These are phyloP conservation scores for Hirtodrosophila confusa DNA, from an alignment of 2,888 invertebrate genomes.

Conservation along the genomic window DNA sequence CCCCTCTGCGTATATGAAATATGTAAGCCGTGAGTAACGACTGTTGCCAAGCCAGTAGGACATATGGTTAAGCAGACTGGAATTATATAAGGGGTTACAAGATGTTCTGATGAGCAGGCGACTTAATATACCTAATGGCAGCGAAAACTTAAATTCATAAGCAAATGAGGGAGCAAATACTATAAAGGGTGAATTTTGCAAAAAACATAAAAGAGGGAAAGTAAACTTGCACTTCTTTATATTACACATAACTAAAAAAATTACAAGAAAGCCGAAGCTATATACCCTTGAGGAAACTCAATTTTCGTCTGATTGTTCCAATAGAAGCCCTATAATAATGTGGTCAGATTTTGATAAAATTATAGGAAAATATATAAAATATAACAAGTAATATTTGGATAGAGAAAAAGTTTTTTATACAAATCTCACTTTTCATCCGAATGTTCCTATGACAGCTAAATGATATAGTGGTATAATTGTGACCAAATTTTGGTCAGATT, in stretches of 20 bases:
- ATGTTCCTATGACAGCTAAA: too few species aligned
- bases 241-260: slow-evolving; percentile 6
- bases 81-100: slow-evolving; percentile 7
- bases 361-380: too few species aligned
- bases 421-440: too few species aligned
- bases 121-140: slow-evolving; percentile 48
- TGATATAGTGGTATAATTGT: too few species aligned
- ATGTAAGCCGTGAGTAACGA: slow-evolving; percentile 39
- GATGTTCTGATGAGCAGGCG: slow-evolving; percentile 9
- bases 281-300: too few species aligned
- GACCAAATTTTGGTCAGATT: too few species aligned
- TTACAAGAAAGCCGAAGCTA: too few species aligned
- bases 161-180: slow-evolving; percentile 31
- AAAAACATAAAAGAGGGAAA: not conserved
- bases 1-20: slow-evolving; percentile 35
- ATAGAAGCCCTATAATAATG: too few species aligned
- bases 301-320: too few species aligned
- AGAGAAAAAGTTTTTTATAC: too few species aligned
- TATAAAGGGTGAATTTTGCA: not conserved
- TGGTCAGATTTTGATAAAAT: too few species aligned
- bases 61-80: slow-evolving; percentile 37
- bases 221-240: slow-evolving; percentile 8
- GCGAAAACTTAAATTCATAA: slow-evolving; percentile 27
- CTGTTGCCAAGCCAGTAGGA: slow-evolving; percentile 18
- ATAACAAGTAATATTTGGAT: too few species aligned